A percentile compares a stretch with the other conserved stretches of the same genome.
phyloP scores from a whole-genome alignment of 2,888 invertebrate genomes.

The Leptinotarsa rubiginosa region DNA sequence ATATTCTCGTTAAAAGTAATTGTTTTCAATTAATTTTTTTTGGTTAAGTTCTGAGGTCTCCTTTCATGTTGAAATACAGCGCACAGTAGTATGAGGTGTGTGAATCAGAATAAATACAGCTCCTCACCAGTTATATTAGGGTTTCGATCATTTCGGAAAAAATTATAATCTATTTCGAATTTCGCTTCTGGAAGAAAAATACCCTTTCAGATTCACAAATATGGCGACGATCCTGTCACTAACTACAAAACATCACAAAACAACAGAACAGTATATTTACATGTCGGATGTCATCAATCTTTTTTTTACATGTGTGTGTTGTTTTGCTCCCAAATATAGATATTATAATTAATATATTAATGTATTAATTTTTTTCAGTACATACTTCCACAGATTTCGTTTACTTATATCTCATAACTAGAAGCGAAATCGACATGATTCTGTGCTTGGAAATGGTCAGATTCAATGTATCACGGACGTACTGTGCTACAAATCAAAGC shows the following conservation, averaged over 20 bases:
- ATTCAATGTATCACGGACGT: no score
- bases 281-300: no score
- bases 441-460: no score
- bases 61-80: slow-evolving; percentile 32
- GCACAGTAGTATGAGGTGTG: not conserved
- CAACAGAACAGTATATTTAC: not conserved
- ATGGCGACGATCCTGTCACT: slow-evolving; percentile 13
- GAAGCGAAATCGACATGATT: no score
- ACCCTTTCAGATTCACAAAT: slow-evolving; percentile 18
- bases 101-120: not conserved
- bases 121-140: not conserved
- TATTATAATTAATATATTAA: no score
- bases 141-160: not conserved
- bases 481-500: no score
- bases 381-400: no score
- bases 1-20: slow-evolving; percentile 53
- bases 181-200: not conserved
- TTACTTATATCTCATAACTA: no score
- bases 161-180: not conserved
- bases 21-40: slow-evolving; percentile 53
- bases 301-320: no score
- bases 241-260: not conserved
- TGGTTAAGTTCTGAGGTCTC: slow-evolving; percentile 43
- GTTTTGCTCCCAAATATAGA: no score
- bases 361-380: no score